Base-by-base conservation (phyloP, 2,888 invertebrate genomes). In the Eristalis intricaria region DNA sequence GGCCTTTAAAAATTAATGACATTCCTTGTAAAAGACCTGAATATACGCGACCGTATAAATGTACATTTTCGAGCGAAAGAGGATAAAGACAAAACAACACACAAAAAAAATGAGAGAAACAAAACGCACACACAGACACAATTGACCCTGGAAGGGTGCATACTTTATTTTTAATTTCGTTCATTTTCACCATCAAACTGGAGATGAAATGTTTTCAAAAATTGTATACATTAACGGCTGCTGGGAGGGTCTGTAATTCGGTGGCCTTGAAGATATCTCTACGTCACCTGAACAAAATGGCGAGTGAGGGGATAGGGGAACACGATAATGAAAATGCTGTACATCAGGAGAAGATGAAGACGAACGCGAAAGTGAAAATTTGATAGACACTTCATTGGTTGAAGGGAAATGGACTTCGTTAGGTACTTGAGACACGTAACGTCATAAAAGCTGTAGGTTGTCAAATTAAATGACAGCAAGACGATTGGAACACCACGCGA, bases 291-390 rank as follows among this genome's bases (percentile, higher is more conserved):
- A 63, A 69, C 26, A 81, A 81, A 29, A 29, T 4, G 29, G 76
- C 26, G 26, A n/a, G n/a, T n/a, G n/a, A n/a, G n/a, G n/a, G n/a
- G n/a, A n/a, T n/a, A n/a, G n/a, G n/a, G n/a, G n/a, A 26, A 26
- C 1, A 26, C 3, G 26, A 26, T 1, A 26, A 26, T 79, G 74
- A 84, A 79, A 85, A 56, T 79, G 64, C 60, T 61, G 81, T 77
- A 77, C 77, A 61, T 83, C 82, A 68, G 38, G 73, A 61, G 73
- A 68, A 77, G 71, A 66, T n/a, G n/a, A n/a, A n/a, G n/a, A n/a
- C n/a, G n/a, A n/a, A n/a, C n/a, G n/a, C 66, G 64, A 23, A 77
- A 81, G 76, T 76, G 71, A 73, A 65, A 78, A 77, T 85, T 85
- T 82, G 82, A 77, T 85, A 77, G 77, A 77, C 77, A 77, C 38